phyloP scores from a whole-genome alignment of 2,888 invertebrate species.

The Sarcophaga variegata region DNA sequence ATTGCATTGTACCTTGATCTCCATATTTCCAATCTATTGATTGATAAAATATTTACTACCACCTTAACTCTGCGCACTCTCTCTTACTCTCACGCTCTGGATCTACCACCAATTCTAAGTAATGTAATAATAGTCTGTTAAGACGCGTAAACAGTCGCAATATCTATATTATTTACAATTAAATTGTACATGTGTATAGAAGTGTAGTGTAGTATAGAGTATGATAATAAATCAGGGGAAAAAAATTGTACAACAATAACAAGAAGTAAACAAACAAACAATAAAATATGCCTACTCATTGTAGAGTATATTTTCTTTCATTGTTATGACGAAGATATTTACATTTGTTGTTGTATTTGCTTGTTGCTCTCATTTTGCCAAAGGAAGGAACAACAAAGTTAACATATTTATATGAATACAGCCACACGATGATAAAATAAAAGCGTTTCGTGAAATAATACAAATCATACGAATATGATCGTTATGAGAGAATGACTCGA shows the following conservation, averaged over 20 bases:
- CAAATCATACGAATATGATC: slow-evolving; percentile 40
- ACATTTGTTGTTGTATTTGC: background rate
- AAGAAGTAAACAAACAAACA: background rate
- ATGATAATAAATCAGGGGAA: background rate
- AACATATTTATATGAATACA: slow-evolving; percentile 11
- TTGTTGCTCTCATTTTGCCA: background rate
- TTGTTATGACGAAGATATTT: background rate
- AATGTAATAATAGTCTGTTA: no score
- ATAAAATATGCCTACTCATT: slow-evolving; percentile 36
- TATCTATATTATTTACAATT: background rate
- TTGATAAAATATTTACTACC: no score
- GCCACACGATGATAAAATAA: background rate
- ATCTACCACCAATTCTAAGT: no score
- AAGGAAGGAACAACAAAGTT: slow-evolving; percentile 2
- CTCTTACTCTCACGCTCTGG: no score
- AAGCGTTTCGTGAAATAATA: slow-evolving; percentile 4
- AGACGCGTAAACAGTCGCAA: background rate
- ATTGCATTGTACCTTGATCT: no score
- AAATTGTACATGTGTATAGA: background rate
- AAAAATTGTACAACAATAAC: background rate
- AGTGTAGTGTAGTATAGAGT: background rate
- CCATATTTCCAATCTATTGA: no score
- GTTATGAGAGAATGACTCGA: slow-evolving; percentile 9
- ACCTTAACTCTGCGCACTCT: no score
- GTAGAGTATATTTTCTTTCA: background rate